Evolutionary conservation across 2,888 invertebrate genomes (phyloP).

Genomic region (Calliscelio sp.): DNA sequence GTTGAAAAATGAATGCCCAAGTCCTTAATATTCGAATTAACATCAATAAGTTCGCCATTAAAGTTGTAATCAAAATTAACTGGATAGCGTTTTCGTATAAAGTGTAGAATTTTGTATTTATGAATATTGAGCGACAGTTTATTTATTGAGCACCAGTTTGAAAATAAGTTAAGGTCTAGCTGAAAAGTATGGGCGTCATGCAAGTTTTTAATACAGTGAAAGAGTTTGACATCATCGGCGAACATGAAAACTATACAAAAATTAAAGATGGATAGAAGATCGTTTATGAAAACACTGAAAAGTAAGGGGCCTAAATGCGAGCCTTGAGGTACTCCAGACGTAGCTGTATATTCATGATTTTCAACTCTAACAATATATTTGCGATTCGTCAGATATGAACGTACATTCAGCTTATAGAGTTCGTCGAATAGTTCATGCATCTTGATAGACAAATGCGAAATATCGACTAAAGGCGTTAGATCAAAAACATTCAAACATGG

Average conservation of each 20-base stretch:
- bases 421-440: too few species aligned
- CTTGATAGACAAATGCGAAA: too few species aligned
- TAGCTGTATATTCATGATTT: too few species aligned
- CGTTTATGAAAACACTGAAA: not conserved
- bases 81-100: not conserved
- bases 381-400: not conserved
- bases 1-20: not conserved
- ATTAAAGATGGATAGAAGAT: too few species aligned
- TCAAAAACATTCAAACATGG: too few species aligned
- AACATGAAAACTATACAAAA: too few species aligned
- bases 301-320: not conserved
- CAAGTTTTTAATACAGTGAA: too few species aligned
- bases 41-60: not conserved
- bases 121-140: not conserved
- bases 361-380: not conserved
- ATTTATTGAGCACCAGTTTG: not conserved
- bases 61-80: not conserved
- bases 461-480: too few species aligned
- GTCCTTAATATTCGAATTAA: not conserved
- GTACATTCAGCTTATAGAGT: too few species aligned
- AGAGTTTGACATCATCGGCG: too few species aligned
- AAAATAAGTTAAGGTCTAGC: too few species aligned
- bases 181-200: not conserved
- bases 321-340: not conserved
- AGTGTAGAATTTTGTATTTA: not conserved